phyloP scores from a whole-genome alignment of 2,797 vertebrate species.

The Emydoidea blandingii region DNA sequence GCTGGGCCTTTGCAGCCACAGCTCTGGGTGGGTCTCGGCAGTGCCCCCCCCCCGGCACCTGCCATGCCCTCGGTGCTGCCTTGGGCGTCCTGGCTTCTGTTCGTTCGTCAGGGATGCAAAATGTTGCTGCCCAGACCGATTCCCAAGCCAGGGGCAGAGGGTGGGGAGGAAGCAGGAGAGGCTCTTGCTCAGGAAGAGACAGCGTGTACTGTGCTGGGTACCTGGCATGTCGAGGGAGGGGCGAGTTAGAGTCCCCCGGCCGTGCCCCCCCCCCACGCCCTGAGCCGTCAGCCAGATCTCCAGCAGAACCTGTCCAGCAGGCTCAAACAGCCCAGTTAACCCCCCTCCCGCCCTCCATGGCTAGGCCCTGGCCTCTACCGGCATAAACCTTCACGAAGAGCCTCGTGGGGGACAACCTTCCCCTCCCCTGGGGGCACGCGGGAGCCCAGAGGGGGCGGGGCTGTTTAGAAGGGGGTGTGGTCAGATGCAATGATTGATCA shows the following conservation, averaged over 20 bases:
- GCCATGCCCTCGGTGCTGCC: not conserved
- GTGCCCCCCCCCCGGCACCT: too few species aligned
- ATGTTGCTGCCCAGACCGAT: not conserved
- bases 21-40: not conserved
- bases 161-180: not conserved
- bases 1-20: not conserved
- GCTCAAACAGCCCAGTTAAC: not conserved
- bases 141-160: not conserved
- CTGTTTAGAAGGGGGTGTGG: not conserved
- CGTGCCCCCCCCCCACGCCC: too few species aligned
- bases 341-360: not conserved
- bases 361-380: too few species aligned
- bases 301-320: not conserved
- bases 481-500: not conserved
- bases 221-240: not conserved
- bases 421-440: too few species aligned
- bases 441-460: not conserved
- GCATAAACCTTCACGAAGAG: too few species aligned
- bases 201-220: not conserved
- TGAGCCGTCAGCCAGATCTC: not conserved
- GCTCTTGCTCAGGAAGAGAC: not conserved
- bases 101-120: not conserved
- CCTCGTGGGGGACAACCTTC: not conserved
- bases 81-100: not conserved
- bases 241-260: accelerated